Percentiles rank a stretch among this genome's conserved stretches.
Conservation (phyloP, 2,888 invertebrate genomes). For the Chouioia cunea region DNA sequence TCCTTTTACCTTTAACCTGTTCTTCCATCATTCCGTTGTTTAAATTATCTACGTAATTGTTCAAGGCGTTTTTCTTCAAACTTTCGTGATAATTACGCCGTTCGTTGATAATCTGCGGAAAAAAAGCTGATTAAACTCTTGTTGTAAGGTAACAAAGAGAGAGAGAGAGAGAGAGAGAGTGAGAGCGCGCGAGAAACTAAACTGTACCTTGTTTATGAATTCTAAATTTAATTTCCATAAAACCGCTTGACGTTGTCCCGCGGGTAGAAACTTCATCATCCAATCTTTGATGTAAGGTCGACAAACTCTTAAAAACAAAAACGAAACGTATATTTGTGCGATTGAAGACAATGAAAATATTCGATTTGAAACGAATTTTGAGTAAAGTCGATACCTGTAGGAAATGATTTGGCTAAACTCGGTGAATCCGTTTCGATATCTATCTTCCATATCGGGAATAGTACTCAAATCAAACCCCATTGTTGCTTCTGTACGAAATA, state of each 20-base stretch:
- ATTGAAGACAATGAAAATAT: background rate
- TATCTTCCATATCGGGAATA: background rate
- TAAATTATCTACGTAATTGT: too few relatives aligned
- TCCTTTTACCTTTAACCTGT: too few relatives aligned
- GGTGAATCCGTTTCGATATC: background rate
- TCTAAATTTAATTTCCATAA: background rate
- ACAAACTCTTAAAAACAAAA: background rate
- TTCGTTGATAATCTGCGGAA: background rate
- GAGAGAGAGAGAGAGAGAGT: too few relatives aligned
- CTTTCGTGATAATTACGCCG: background rate
- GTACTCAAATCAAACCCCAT: background rate
- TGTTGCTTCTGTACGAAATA: background rate
- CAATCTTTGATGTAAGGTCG: background rate
- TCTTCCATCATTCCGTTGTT: too few relatives aligned
- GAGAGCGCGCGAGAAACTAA: too few relatives aligned
- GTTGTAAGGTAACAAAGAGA: too few relatives aligned
- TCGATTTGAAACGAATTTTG: background rate
- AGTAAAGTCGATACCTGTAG: too few relatives aligned
- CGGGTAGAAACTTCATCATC: background rate
- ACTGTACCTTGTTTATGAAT: background rate
- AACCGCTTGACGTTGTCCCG: background rate
- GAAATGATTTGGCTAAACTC: background rate
- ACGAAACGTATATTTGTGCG: background rate
- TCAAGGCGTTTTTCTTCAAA: too few relatives aligned
- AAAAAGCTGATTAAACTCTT: too few relatives aligned